Conservation (phyloP, 64 coral and sea anemone species). For the Dendronephthya gigantea region DNA sequence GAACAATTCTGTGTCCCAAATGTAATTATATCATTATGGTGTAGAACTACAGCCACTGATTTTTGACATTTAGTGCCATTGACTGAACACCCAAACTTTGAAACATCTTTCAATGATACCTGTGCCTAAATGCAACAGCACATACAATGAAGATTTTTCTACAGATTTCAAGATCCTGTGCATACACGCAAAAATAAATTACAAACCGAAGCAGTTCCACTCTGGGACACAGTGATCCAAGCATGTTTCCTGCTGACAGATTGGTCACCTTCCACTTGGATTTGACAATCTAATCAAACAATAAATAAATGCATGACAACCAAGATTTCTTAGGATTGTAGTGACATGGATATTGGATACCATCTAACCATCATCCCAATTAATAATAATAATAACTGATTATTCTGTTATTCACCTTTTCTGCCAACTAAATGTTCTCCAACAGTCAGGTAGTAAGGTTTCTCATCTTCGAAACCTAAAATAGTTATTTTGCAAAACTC, state of each 20-base stretch:
- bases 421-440: conserved; percentile 5
- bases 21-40: not conserved
- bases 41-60: not conserved
- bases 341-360: too few relatives aligned
- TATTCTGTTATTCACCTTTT: not conserved
- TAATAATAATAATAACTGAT: not conserved
- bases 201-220: not conserved
- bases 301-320: not conserved
- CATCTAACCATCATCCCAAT: too few relatives aligned
- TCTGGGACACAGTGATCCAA: not conserved
- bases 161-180: too few relatives aligned
- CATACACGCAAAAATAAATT: not conserved
- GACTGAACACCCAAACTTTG: not conserved
- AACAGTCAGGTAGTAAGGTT: not conserved
- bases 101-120: not conserved
- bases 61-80: not conserved
- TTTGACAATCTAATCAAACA: not conserved
- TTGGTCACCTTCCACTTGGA: not conserved
- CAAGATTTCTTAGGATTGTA: too few relatives aligned
- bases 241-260: not conserved
- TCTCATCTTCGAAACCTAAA: not conserved
- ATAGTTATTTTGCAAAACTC: too few relatives aligned
- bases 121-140: not conserved
- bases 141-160: too few relatives aligned
- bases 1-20: not conserved